Conservation (phyloP, 2,888 invertebrate genomes). For the Eustalomyia histrio region DNA sequence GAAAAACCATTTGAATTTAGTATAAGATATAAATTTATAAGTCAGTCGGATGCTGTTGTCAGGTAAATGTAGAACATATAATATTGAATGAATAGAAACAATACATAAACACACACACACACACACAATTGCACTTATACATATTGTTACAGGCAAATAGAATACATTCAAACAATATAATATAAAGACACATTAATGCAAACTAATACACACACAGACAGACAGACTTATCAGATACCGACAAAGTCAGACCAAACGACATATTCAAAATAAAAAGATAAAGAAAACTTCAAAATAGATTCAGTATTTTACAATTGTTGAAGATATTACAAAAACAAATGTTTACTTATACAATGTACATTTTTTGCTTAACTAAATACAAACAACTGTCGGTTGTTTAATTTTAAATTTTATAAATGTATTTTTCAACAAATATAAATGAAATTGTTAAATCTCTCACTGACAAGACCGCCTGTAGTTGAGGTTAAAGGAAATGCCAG, state of each 20-base stretch:
- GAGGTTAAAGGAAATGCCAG: no score
- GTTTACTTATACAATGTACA: neutral
- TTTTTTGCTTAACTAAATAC: neutral
- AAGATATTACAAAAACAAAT: constrained; percentile 6
- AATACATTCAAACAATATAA: neutral
- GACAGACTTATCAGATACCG: constrained; percentile 28
- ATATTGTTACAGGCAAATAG: neutral
- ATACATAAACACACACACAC: constrained; percentile 17
- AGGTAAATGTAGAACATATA: constrained; percentile 79
- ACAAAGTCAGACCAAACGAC: constrained; percentile 40
- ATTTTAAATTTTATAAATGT: no score
- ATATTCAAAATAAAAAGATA: constrained; percentile 14
- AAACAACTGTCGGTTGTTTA: neutral
- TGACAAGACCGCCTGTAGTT: no score
- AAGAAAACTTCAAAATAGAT: constrained; percentile 10
- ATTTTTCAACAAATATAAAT: no score
- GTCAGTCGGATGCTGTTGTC: constrained; percentile 88
- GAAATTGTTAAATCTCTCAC: no score
- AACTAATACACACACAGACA: neutral
- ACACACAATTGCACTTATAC: neutral
- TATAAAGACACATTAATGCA: neutral
- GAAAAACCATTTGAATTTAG: constrained; percentile 89
- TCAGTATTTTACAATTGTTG: constrained; percentile 33
- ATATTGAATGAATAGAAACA: constrained; percentile 54
- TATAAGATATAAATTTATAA: constrained; percentile 89